Evolutionary conservation across 2,888 invertebrate genomes (phyloP).

Genomic region (Campoplex nolae): DNA sequence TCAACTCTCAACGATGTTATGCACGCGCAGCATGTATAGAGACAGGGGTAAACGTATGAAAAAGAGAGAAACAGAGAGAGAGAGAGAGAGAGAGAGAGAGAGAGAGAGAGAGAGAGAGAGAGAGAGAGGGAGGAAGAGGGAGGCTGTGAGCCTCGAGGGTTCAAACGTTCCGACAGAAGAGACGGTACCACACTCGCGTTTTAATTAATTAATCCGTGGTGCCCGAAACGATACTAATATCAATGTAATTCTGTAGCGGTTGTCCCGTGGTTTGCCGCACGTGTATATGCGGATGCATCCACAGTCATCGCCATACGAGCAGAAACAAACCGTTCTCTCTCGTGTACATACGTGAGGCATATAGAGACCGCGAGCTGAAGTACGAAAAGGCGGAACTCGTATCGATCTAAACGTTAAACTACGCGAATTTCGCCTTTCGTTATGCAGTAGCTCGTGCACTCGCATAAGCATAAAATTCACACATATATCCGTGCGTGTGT

Average conservation of each 20-base stretch:
- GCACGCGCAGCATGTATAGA: neutral
- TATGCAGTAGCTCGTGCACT: neutral
- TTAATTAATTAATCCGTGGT: conserved; percentile 83
- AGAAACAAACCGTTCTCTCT: conserved; percentile 42
- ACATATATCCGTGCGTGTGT: neutral
- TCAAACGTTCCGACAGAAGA: conserved; percentile 47
- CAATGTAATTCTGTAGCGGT: conserved; percentile 80
- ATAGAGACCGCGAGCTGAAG: neutral
- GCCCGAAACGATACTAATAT: conserved; percentile 81
- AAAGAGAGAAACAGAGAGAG: conserved; percentile 12
- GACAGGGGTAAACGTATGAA: conserved; percentile 12
- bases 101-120: neutral
- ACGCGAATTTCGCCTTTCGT: conserved; percentile 6
- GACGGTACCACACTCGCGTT: conserved; percentile 71
- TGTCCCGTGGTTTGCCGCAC: conserved; percentile 80
- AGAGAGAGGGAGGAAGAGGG: neutral
- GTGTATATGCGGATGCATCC: conserved; percentile 73
- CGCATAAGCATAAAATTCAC: neutral
- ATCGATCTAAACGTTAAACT: conserved; percentile 1
- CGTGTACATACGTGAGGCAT: neutral
- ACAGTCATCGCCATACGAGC: conserved; percentile 47
- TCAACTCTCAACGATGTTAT: conserved; percentile 8
- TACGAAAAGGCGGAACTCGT: conserved; percentile 16
- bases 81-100: conserved; percentile 5
- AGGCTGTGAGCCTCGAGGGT: conserved; percentile 31